phyloP scores from a whole-genome alignment of 2,888 invertebrate species.

The Diarsia dahlii region DNA sequence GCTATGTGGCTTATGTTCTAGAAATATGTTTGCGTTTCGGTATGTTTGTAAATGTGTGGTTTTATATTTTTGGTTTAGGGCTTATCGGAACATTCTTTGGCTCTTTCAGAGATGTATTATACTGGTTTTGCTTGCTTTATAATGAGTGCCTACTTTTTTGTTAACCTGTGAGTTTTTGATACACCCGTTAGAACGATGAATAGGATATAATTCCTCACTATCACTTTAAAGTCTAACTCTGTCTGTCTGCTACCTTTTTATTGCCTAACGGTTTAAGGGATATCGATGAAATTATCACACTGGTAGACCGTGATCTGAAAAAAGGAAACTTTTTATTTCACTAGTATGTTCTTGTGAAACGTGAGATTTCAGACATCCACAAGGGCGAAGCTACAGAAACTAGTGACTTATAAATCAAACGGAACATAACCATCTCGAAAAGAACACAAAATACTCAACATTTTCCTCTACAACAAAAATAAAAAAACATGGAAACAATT shows the following conservation, averaged over 20 bases:
- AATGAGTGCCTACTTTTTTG: neutral
- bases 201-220: neutral
- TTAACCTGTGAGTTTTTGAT: neutral
- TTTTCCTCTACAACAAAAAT: constrained; percentile 3
- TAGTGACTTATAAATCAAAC: neutral
- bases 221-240: neutral
- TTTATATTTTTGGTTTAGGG: neutral
- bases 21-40: constrained; percentile 7
- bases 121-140: neutral
- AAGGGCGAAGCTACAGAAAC: neutral
- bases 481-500: constrained; percentile 28
- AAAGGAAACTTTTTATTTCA: neutral
- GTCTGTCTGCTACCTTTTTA: neutral
- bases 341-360: neutral
- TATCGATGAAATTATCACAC: neutral
- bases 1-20: constrained; percentile 7
- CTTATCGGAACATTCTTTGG: neutral
- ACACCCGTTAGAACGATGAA: neutral
- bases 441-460: constrained; percentile 6
- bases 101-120: neutral
- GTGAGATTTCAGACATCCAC: neutral
- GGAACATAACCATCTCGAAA: neutral
- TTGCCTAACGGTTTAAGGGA: neutral
- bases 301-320: neutral
- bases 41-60: constrained; percentile 1